Percentiles rank a stretch among this genome's conserved stretches.
Evolutionary conservation across 2,797 vertebrate genomes (phyloP).

Genomic region (Sebastes aleutianus): DNA sequence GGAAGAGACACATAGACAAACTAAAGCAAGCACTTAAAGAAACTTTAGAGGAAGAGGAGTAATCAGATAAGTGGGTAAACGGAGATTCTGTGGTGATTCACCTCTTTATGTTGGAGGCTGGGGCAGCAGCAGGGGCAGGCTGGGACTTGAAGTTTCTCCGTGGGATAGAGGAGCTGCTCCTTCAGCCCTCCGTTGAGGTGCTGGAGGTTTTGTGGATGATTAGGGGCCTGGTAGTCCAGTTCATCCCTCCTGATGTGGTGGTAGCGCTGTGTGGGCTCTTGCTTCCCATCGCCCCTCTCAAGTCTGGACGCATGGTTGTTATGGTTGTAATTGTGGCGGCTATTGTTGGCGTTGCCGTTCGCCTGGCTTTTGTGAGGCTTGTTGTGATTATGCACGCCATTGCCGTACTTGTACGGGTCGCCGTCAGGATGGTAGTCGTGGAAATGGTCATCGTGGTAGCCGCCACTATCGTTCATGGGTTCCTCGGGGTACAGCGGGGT

Average conservation of each 20-base stretch:
- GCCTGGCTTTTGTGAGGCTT: slow-evolving; percentile 49
- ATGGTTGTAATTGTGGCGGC: slow-evolving; percentile 62
- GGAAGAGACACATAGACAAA: neutral
- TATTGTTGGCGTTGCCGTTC: slow-evolving; percentile 39
- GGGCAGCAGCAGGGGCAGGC: slow-evolving; percentile 81
- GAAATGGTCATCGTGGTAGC: slow-evolving; percentile 39
- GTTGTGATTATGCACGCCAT: slow-evolving; percentile 60
- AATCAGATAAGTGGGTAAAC: neutral
- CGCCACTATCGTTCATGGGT: slow-evolving; percentile 53
- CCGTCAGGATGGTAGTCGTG: slow-evolving; percentile 45
- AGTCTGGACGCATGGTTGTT: slow-evolving; percentile 42
- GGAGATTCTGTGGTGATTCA: slow-evolving; percentile 13
- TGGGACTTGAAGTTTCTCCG: slow-evolving; percentile 53
- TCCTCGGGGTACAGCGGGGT: slow-evolving; percentile 79
- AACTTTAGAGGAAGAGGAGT: neutral
- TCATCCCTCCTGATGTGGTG: slow-evolving; percentile 67
- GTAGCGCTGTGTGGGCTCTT: slow-evolving; percentile 59
- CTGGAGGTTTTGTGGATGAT: slow-evolving; percentile 52
- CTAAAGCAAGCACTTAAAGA: neutral
- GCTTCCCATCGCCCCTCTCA: slow-evolving; percentile 54
- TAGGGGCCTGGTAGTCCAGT: slow-evolving; percentile 72
- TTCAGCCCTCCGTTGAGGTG: slow-evolving; percentile 74
- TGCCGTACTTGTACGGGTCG: slow-evolving; percentile 57
- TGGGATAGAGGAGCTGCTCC: slow-evolving; percentile 54
- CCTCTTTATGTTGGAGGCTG: slow-evolving; percentile 73